Evolutionary conservation across 2,888 invertebrate genomes (phyloP).

Genomic region (Melinaea menophilus): DNA sequence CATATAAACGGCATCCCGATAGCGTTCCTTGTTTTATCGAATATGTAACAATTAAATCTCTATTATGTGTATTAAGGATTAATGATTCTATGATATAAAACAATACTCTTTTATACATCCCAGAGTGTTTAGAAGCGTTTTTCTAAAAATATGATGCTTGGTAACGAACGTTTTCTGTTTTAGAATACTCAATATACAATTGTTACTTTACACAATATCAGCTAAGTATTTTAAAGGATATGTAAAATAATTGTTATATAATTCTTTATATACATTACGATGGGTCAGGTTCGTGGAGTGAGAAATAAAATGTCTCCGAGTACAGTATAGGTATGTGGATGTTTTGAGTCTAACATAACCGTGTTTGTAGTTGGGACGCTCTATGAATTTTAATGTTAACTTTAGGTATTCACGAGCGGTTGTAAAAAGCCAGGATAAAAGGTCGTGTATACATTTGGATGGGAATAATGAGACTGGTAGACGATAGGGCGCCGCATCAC

Average conservation of each 20-base stretch:
- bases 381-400: slow-evolving; percentile 15
- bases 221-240: neutral
- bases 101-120: no score
- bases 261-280: slow-evolving; percentile 5
- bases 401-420: slow-evolving; percentile 23
- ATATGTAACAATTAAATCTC: slow-evolving; percentile 6
- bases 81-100: no score
- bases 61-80: no score
- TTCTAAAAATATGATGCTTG: no score
- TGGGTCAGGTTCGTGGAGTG: slow-evolving; percentile 11
- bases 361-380: slow-evolving; percentile 14
- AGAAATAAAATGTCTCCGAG: neutral
- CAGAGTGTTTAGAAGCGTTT: no score
- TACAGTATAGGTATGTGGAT: neutral
- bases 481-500: slow-evolving; percentile 69
- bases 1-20: slow-evolving; percentile 61
- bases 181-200: neutral
- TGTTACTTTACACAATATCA: no score
- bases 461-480: slow-evolving; percentile 64
- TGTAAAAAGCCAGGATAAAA: slow-evolving; percentile 35
- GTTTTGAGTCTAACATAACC: slow-evolving; percentile 10
- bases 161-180: no score
- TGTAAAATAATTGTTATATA: neutral
- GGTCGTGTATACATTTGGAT: slow-evolving; percentile 46
- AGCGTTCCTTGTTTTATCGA: slow-evolving; percentile 34